Conservation (phyloP, 1,140 invertebrate genomes). For the Coelopa frigida region DNA sequence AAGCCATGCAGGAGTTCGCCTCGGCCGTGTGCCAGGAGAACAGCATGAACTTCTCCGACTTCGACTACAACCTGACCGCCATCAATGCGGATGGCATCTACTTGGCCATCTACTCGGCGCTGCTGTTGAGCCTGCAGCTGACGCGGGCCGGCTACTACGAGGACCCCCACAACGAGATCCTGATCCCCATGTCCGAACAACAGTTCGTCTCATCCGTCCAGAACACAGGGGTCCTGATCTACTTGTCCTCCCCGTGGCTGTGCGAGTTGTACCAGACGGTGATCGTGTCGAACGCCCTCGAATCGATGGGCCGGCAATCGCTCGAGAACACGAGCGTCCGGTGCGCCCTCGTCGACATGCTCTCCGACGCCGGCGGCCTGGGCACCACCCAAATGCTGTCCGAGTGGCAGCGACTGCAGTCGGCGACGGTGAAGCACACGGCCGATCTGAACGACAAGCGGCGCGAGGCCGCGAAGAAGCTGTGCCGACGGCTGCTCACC, state of each 20-base stretch:
- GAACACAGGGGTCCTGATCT: slow-evolving; percentile 82
- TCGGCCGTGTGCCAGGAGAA: slow-evolving; percentile 86
- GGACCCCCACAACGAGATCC: slow-evolving; percentile 47
- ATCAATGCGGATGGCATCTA: slow-evolving; percentile 95
- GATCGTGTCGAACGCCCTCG: slow-evolving; percentile 66
- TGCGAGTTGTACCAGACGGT: slow-evolving; percentile 84
- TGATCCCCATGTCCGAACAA: slow-evolving; percentile 58
- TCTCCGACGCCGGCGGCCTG: slow-evolving; percentile 73
- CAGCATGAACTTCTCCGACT: slow-evolving; percentile 44
- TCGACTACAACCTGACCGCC: slow-evolving; percentile 62
- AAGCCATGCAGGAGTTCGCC: slow-evolving; percentile 82
- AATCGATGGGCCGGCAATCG: slow-evolving; percentile 39
- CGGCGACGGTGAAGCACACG: slow-evolving; percentile 59
- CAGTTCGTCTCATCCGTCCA: slow-evolving; percentile 88
- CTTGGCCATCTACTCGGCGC: slow-evolving; percentile 75
- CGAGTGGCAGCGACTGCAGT: slow-evolving; percentile 74
- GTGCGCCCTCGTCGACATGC: slow-evolving; percentile 40
- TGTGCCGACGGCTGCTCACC: slow-evolving; percentile 64
- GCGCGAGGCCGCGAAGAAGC: slow-evolving; percentile 60
- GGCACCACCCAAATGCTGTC: slow-evolving; percentile 71
- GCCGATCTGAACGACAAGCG: slow-evolving; percentile 48
- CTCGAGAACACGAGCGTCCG: slow-evolving; percentile 25
- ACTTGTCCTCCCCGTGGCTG: slow-evolving; percentile 85
- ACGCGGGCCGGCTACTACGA: slow-evolving; percentile 70
- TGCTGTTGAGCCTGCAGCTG: slow-evolving; percentile 76